Percentiles rank a stretch among this genome's conserved stretches.
phyloP scores from a whole-genome alignment of 2,888 invertebrate species.

The Oscheius sp. region DNA sequence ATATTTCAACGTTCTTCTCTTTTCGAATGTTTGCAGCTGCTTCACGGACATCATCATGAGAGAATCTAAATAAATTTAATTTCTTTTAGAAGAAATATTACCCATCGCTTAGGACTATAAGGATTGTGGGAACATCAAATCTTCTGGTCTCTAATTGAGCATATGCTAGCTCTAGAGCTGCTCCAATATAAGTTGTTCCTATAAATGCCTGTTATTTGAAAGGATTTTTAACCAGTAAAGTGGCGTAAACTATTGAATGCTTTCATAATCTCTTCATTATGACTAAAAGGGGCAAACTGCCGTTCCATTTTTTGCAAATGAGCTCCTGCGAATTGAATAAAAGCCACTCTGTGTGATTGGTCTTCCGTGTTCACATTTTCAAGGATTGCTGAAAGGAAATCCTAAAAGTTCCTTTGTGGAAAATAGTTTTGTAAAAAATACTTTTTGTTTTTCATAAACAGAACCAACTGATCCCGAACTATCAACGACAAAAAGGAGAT shows the following conservation, averaged over 20 bases:
- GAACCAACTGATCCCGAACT: constrained; percentile 65
- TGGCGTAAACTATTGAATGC: constrained; percentile 58
- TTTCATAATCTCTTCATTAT: constrained; percentile 57
- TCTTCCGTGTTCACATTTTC: constrained; percentile 44
- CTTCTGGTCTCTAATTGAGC: constrained; percentile 58
- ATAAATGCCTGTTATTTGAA: background rate
- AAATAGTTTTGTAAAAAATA: constrained; percentile 2
- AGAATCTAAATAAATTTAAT: constrained; percentile 44
- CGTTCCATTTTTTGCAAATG: constrained; percentile 67
- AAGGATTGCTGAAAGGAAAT: constrained; percentile 45
- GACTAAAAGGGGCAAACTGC: constrained; percentile 46
- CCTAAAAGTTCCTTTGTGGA: constrained; percentile 26
- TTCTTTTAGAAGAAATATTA: background rate
- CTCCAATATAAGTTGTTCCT: constrained; percentile 69
- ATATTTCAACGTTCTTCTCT: constrained; percentile 61
- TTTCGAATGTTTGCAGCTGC: constrained; percentile 55
- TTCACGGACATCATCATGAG: constrained; percentile 55
- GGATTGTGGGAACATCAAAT: constrained; percentile 55
- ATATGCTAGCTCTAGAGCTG: constrained; percentile 59
- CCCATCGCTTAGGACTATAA: constrained; percentile 65
- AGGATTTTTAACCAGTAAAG: constrained; percentile 48
- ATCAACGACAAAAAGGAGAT: constrained; percentile 66
- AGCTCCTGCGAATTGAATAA: constrained; percentile 68
- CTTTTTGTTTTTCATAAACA: constrained; percentile 63
- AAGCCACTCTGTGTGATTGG: constrained; percentile 58